phyloP scores from a whole-genome alignment of 2,113 vertebrate genomes.

The Okapia johnstoni region DNA sequence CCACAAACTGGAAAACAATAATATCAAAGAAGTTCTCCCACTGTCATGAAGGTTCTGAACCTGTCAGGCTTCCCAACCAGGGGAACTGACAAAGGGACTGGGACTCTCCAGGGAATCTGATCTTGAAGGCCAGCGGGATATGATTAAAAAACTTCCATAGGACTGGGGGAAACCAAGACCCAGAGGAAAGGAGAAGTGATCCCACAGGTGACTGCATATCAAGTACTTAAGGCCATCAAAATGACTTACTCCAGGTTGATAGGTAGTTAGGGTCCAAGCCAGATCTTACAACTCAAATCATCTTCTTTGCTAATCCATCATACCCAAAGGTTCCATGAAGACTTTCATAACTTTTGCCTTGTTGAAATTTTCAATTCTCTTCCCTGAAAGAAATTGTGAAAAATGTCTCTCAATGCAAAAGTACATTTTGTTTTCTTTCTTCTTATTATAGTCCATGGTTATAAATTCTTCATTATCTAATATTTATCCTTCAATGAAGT shows the following conservation, averaged over 20 bases:
- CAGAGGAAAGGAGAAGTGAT: not conserved
- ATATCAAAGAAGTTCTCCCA: not conserved
- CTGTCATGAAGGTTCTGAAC: not conserved
- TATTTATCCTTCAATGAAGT: conserved; percentile 16
- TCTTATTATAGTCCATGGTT: not conserved
- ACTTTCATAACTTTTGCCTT: not conserved
- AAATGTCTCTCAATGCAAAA: not conserved
- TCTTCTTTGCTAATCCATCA: not conserved
- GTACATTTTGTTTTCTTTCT: not conserved
- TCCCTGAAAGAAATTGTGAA: not conserved
- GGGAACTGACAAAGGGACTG: not conserved
- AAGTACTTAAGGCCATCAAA: not conserved
- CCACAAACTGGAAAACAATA: not conserved
- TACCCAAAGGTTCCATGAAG: not conserved
- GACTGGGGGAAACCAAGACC: not conserved
- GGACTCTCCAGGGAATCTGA: not conserved
- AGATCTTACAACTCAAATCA: not conserved
- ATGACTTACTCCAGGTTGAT: not conserved
- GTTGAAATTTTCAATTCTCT: not conserved
- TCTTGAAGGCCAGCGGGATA: not conserved
- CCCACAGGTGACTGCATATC: not conserved
- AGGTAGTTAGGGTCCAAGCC: not conserved
- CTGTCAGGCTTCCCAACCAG: not conserved
- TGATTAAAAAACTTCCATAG: not conserved
- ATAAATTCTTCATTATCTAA: not conserved